Base-by-base conservation (phyloP, 2,888 invertebrate species). In the Eulithis prunata region DNA sequence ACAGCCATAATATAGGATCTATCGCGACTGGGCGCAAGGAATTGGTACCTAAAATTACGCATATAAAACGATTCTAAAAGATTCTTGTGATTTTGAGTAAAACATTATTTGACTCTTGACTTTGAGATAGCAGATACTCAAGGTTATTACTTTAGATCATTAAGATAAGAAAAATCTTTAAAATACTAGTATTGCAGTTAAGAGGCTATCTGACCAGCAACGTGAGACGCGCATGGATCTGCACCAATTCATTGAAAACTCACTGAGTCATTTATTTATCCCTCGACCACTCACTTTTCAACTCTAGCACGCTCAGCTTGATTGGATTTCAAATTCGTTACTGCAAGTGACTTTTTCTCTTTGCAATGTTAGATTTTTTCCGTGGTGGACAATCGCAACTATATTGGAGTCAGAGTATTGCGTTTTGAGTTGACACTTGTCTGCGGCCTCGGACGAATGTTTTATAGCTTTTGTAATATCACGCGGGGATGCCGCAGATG, bases 311-410 rank as follows among this genome's bases (percentile, higher is more conserved):
- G 79, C 72, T 75, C 73, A 60, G 52, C 77, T 82, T 79, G 87
- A 89, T 90, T 87, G 88, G 87, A 89, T 89, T 90, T 86, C 78
- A 86, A 88, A 86, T 87, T 88, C 86, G 87, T 88, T 89, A 89
- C 87, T 88, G 86, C 87, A 83, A 84, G 82, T 81, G 86, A 78
- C 81, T 85, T 87, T 87, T 87, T 82, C 82, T 82, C 86, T 86
- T 87, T 80, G 76, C 69, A 68, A 69, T 75, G 77, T 75, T 84
- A 86, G 86, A 86, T 87, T 87, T 88, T 87, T 83, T 81, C 78
- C 82, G 82, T 80, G 73, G 79, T 79, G 78, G 78, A 80, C 82
- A 80, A 81, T 80, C 71, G 78, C 78, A 80, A 81, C 79, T 85
- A 80, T 84, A 82, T 83, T 84, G 81, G 77, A 75, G 75, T 74